A percentile compares a stretch with the other conserved stretches of the same genome.
These are phyloP conservation scores for Dryomyza anilis DNA, from an alignment of 2,888 invertebrate genomes.

Conservation along the genomic window DNA sequence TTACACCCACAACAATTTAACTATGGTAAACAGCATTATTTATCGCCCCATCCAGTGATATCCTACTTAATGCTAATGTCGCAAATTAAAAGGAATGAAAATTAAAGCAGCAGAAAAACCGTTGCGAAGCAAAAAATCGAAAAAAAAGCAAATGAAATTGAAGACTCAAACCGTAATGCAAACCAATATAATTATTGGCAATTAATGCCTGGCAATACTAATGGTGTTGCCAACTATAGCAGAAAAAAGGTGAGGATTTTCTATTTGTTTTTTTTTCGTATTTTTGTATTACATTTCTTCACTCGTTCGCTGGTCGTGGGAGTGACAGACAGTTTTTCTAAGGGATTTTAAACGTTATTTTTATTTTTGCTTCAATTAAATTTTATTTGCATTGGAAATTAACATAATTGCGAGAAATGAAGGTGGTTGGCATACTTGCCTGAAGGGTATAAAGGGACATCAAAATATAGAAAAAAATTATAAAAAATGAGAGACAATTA, in stretches of 20 bases:
- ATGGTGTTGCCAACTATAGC: conserved; percentile 3
- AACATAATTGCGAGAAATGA: conserved; percentile 55
- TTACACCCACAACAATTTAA: conserved; percentile 2
- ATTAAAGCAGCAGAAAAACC: background rate
- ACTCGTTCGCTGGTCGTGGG: background rate
- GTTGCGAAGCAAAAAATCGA: background rate
- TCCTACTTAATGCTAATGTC: conserved; percentile 26
- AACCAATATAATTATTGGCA: conserved; percentile 60
- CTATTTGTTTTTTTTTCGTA: background rate
- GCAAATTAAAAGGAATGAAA: conserved; percentile 21
- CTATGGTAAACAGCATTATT: background rate
- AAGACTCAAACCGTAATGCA: conserved; percentile 23
- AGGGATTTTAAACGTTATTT: conserved; percentile 5
- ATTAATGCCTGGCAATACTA: conserved; percentile 40
- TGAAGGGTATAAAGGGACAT: background rate
- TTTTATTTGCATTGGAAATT: conserved; percentile 61
- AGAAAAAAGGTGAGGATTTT: background rate
- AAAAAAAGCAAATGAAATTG: background rate
- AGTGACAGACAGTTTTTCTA: no score
- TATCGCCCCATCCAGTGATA: conserved; percentile 6
- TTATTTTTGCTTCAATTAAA: conserved; percentile 54
- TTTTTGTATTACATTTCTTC: background rate
- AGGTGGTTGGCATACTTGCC: background rate
- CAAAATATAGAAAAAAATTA: conserved; percentile 10
- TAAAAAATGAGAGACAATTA: conserved; percentile 23